Evolutionary conservation across 2,888 invertebrate species (phyloP), one percentile per base, ranked within the genome.

Genomic region (Drosophila anomalata): DNA sequence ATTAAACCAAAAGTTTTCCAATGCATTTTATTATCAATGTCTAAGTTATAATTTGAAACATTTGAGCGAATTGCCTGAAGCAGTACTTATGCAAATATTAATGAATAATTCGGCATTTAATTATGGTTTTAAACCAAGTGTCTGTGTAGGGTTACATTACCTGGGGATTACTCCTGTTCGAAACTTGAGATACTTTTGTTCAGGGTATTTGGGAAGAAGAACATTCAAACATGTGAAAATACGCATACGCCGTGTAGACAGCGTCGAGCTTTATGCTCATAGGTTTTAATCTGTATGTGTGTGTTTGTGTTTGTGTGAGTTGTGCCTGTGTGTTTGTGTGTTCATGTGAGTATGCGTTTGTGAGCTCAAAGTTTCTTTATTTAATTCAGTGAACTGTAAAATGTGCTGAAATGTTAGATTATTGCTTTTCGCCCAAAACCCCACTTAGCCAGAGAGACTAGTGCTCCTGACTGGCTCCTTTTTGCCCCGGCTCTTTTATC

Each of bases 351-450:
- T 71, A 44, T 33, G 59, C 53, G 68, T n/a, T 20, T 48, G 74
- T 69, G 59, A 75, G 65, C 75, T 71, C 85, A 81, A 87, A 82
- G 82, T 82, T 82, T 82, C 87, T 87, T 82, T 82, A 82, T 82
- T 82, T 87, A 87, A 87, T 82, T 87, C 82, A 82, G 82, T 82
- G 82, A 82, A 87, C 82, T 82, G 82, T 82, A 82, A 82, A 82
- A 82, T 82, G 82, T 82, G 82, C 82, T 82, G 82, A 82, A 82
- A 82, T 87, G 82, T 82, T 82, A 87, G 82, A 82, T 82, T 82
- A 82, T 82, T 82, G 82, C 82, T 82, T 82, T 85, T 70, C 73
- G 47, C 67, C 54, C 55, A 31, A 36, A 20, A 41, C 54, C 55
- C 55, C 42, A 47, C 54, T 44, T 41, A 47, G 39, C 33, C 36